Base-by-base conservation (phyloP, 2,113 vertebrate genomes). In the Sapayoa aenigma region DNA sequence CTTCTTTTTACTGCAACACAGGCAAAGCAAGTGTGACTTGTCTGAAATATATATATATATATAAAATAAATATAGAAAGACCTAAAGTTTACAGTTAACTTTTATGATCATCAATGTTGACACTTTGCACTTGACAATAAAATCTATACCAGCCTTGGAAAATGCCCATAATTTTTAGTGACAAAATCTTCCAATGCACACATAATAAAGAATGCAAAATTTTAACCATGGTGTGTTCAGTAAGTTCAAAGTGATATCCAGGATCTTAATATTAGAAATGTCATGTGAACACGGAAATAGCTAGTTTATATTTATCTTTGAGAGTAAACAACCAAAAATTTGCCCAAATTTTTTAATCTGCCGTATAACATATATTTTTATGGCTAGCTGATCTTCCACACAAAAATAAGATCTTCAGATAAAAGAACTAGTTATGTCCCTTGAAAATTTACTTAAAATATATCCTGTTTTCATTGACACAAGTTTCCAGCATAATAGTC, bases 371-470 rank as follows among this genome's bases (percentile, higher is more conserved):
- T 33, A 11, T 18, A 39, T 24, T 75, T 95, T 69, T 91, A 50
- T 21, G 60, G 30, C 20, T 83, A 72, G 23, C 8, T 86, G 23
- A 41, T 41, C 24, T 87, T 60, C 9, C 17, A 53, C 33, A 5
- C 9, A 39, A 84, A 68, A 91, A 6, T 16, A 55, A 75, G 74
- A 84, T 55, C 8, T 62, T 76, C 35, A 84, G 55, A 75, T 95
- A 83, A 88, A 95, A 88, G 12, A 87, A 73, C 41, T 71, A 95
- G 47, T 82, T 88, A 81, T 14, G 46, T 56, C 50, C 53, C 84
- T 94, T 95, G 44, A 63, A 85, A 93, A 87, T 33, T 82, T 75
- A 88, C 81, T 96, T 96, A 63, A 93, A 95, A 87, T 71, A 63
- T 71, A 76, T 63, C 62, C 91, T 89, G 17, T 87, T 96, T 87